Conservation (phyloP, 1,140 invertebrate genomes). For the Whitmania pigra region DNA sequence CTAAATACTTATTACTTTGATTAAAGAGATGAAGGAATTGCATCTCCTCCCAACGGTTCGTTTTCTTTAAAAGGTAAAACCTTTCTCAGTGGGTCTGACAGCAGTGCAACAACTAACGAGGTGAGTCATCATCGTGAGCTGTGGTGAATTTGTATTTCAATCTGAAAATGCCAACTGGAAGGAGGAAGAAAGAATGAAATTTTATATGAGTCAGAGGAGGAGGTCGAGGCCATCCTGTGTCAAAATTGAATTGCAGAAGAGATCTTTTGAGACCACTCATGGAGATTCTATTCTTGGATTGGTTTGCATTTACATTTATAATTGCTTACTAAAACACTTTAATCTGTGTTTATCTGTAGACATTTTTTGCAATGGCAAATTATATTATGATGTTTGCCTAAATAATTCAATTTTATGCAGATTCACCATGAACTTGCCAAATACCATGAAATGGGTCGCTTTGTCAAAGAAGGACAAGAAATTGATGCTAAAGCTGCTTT, state of each 20-base stretch:
- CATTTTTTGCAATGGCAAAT: too few relatives aligned
- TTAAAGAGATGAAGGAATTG: too few relatives aligned
- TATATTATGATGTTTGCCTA: too few relatives aligned
- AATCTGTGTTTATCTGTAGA: neutral
- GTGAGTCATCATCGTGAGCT: neutral
- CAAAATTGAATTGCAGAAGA: conserved; percentile 39
- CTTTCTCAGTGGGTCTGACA: conserved; percentile 13
- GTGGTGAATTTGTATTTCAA: neutral
- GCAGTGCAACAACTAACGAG: conserved; percentile 5
- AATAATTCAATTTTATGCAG: conserved; percentile 27
- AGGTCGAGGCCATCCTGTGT: conserved; percentile 44
- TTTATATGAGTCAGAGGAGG: conserved; percentile 20
- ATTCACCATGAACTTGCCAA: conserved; percentile 50
- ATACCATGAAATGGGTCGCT: conserved; percentile 49
- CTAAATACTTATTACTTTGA: too few relatives aligned
- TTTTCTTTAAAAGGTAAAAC: neutral
- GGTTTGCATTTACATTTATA: neutral
- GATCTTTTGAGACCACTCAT: conserved; percentile 29
- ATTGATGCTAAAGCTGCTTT: conserved; percentile 47
- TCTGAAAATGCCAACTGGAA: neutral
- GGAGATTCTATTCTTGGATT: conserved; percentile 29
- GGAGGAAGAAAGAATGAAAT: conserved; percentile 14
- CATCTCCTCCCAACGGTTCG: too few relatives aligned
- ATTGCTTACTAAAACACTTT: neutral
- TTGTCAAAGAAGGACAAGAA: conserved; percentile 32